phyloP scores from a whole-genome alignment of 1,140 invertebrate genomes.

The Choristoneura fumiferana region DNA sequence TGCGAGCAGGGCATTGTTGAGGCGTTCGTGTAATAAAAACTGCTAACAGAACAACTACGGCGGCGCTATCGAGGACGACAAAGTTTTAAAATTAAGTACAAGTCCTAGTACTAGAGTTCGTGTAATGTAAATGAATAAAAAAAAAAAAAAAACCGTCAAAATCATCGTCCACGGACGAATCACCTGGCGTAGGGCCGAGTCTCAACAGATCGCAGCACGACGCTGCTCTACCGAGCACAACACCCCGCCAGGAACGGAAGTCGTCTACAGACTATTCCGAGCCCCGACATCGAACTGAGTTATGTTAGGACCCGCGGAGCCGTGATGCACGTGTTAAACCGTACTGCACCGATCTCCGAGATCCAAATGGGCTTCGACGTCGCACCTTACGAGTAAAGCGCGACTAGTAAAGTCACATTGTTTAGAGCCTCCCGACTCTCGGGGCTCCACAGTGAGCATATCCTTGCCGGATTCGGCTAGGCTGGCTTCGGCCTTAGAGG shows the following conservation, averaged over 20 bases:
- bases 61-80: too few relatives aligned
- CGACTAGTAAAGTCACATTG: constrained; percentile 18
- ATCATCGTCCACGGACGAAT: constrained; percentile 46
- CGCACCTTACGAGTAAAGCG: neutral
- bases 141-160: too few relatives aligned
- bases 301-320: constrained; percentile 55
- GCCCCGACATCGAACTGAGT: constrained; percentile 80
- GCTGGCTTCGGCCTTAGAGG: constrained; percentile 80
- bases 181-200: constrained; percentile 76
- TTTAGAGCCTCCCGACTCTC: constrained; percentile 16
- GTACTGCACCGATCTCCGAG: neutral
- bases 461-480: constrained; percentile 25
- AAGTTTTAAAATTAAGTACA: too few relatives aligned
- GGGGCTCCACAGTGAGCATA: constrained; percentile 2
- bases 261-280: constrained; percentile 82
- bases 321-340: constrained; percentile 61
- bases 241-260: constrained; percentile 81
- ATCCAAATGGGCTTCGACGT: neutral
- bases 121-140: too few relatives aligned
- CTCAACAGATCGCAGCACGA: constrained; percentile 79
- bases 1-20: too few relatives aligned
- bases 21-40: too few relatives aligned
- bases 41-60: too few relatives aligned
- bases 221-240: constrained; percentile 82
- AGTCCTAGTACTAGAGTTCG: too few relatives aligned